Evolutionary conservation across 2,113 vertebrate genomes (phyloP).

Genomic region (Haplotaxodon microlepis): DNA sequence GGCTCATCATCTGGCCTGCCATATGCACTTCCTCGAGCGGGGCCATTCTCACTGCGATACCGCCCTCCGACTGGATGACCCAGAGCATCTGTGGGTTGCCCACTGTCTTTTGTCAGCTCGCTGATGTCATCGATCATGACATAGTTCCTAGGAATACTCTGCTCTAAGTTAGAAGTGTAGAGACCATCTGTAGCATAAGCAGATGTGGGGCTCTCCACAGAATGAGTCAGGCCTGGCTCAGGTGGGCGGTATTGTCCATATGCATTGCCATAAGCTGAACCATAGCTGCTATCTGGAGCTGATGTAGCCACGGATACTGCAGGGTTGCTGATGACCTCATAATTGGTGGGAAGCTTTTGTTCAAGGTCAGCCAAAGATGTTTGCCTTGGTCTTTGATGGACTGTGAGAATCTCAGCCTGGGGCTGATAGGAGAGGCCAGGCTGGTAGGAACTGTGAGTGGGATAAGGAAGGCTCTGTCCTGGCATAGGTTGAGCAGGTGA

Average conservation of each 20-base stretch:
- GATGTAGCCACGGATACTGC: slow-evolving; percentile 79
- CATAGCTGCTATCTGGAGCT: slow-evolving; percentile 71
- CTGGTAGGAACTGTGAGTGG: slow-evolving; percentile 70
- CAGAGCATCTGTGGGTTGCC: slow-evolving; percentile 65
- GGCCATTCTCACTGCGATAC: slow-evolving; percentile 73
- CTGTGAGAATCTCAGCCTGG: slow-evolving; percentile 73
- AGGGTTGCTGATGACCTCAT: slow-evolving; percentile 85
- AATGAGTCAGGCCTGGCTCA: slow-evolving; percentile 76
- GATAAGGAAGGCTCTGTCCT: slow-evolving; percentile 75
- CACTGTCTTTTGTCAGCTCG: slow-evolving; percentile 91
- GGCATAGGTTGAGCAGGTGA: slow-evolving; percentile 77
- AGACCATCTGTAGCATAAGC: slow-evolving; percentile 83
- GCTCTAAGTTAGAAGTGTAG: slow-evolving; percentile 91
- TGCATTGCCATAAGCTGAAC: slow-evolving; percentile 71
- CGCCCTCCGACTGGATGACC: slow-evolving; percentile 67
- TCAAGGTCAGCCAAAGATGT: slow-evolving; percentile 92
- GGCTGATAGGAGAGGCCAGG: slow-evolving; percentile 74
- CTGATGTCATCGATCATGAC: slow-evolving; percentile 99
- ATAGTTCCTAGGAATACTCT: slow-evolving; percentile 95
- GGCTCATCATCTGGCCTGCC: slow-evolving; percentile 77
- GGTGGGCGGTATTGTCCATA: slow-evolving; percentile 80
- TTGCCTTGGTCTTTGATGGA: slow-evolving; percentile 87
- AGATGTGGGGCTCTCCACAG: slow-evolving; percentile 75
- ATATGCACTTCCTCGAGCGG: slow-evolving; percentile 78
- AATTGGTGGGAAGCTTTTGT: slow-evolving; percentile 93